Percentiles rank a stretch among this genome's conserved stretches.
These are phyloP conservation scores for Lepidocyrtinus sp. DNA, from an alignment of 2,888 invertebrate genomes.

Conservation along the genomic window DNA sequence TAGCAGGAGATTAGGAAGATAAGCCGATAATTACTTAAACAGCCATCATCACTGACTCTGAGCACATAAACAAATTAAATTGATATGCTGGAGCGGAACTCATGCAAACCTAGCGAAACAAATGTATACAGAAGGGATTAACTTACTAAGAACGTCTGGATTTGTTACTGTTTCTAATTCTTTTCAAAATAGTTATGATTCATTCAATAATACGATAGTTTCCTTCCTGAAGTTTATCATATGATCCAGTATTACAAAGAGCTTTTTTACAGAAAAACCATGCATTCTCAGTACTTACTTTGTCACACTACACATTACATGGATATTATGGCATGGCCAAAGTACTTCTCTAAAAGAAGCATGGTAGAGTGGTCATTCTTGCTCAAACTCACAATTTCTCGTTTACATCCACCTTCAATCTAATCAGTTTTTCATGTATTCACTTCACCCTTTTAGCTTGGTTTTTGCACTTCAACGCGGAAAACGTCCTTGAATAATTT, in stretches of 20 bases:
- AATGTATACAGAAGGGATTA: not conserved
- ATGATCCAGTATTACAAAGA: no score
- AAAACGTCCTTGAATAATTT: conserved; percentile 17
- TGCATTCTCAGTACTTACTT: not conserved
- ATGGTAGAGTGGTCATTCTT: conserved; percentile 9
- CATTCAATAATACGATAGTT: not conserved
- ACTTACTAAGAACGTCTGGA: not conserved
- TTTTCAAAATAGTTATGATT: not conserved
- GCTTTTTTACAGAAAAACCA: no score
- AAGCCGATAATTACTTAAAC: no score
- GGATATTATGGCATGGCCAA: not conserved
- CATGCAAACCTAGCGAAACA: no score
- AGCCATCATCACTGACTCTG: no score
- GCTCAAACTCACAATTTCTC: not conserved
- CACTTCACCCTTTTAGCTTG: not conserved
- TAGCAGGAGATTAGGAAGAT: no score
- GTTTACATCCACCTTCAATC: conserved; percentile 1
- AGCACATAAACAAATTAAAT: no score
- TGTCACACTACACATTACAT: not conserved
- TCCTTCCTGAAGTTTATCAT: no score
- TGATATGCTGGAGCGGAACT: no score
- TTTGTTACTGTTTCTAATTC: not conserved
- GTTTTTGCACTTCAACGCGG: not conserved
- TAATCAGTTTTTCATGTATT: not conserved
- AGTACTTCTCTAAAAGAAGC: not conserved